These are phyloP conservation scores for Erithacus rubecula DNA, from an alignment of 2,797 vertebrate genomes.

Conservation along the genomic window DNA sequence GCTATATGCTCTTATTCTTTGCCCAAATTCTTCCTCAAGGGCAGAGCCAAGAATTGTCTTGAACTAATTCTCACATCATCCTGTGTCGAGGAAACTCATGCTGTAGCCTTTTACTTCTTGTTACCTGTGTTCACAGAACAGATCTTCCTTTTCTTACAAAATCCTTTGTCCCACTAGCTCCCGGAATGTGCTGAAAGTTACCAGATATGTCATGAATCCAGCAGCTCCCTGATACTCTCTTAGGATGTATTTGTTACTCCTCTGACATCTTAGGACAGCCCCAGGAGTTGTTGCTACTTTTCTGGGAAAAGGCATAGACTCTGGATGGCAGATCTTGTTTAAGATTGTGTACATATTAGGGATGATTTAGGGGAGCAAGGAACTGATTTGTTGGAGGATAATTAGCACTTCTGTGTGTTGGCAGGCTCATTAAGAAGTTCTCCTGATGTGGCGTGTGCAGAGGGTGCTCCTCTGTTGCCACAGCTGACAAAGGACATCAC, in stretches of 20 bases:
- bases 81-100: not conserved
- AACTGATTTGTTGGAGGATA: not conserved
- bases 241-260: not conserved
- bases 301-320: not conserved
- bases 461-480: not conserved
- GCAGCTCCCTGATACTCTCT: not conserved
- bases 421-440: not conserved
- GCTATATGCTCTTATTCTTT: not conserved
- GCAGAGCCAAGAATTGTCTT: not conserved
- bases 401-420: not conserved
- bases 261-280: not conserved
- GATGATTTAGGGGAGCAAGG: not conserved
- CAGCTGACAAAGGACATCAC: not conserved
- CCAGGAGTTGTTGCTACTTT: not conserved
- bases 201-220: not conserved
- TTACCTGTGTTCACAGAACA: not conserved
- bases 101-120: not conserved
- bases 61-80: not conserved
- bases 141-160: not conserved
- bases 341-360: fast-evolving
- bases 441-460: fast-evolving
- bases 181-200: not conserved
- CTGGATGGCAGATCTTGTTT: not conserved
- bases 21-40: not conserved
- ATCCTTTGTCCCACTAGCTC: not conserved